Evolutionary conservation across 2,113 vertebrate species (phyloP).

Genomic region (Callopanchax toddi): DNA sequence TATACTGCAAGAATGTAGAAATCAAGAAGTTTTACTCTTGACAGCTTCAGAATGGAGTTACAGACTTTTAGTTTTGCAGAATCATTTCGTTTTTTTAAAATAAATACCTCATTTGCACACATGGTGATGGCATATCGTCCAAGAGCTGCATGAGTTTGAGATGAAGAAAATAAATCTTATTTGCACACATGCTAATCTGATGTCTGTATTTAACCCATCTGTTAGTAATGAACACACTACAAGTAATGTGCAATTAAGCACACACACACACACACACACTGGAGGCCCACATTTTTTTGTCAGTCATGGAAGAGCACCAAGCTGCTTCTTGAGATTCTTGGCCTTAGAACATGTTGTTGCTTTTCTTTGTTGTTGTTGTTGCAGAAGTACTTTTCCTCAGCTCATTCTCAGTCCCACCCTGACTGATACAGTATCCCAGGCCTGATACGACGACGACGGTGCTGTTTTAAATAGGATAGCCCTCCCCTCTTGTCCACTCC

Average conservation of each 20-base stretch:
- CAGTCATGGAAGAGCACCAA: background rate
- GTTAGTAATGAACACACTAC: background rate
- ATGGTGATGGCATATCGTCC: background rate
- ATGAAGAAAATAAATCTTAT: background rate
- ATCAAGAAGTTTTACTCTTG: background rate
- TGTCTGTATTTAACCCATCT: background rate
- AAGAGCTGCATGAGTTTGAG: background rate
- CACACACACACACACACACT: background rate
- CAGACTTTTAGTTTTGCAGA: background rate
- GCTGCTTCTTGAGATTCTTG: background rate
- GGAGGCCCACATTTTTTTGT: background rate
- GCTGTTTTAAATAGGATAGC: conserved; percentile 76
- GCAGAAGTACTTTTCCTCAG: conserved; percentile 15
- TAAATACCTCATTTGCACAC: background rate
- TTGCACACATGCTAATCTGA: background rate
- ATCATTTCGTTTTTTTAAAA: too few species aligned
- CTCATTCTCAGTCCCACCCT: conserved; percentile 45
- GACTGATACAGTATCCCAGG: conserved; percentile 54
- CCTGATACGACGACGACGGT: conserved; percentile 51
- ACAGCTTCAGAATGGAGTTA: too few species aligned
- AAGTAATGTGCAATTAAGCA: background rate
- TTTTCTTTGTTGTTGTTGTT: background rate
- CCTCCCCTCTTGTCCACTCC: background rate
- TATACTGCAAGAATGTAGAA: background rate
- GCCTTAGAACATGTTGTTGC: conserved; percentile 9